Evolutionary conservation across 2,888 invertebrate species (phyloP).

Genomic region (Apotomis turbidana): DNA sequence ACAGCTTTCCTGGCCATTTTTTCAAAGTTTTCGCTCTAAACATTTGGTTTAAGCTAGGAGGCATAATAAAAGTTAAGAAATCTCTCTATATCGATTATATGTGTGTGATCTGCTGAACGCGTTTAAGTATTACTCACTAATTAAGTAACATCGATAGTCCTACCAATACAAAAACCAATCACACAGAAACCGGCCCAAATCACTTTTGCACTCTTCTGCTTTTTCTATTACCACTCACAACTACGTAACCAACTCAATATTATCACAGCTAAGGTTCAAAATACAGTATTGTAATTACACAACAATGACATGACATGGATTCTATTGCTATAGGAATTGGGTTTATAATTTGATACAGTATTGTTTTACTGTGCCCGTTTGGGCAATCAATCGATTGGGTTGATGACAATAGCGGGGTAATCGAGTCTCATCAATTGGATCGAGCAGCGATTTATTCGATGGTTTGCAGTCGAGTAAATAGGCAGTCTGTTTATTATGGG

Average conservation of each 20-base stretch:
- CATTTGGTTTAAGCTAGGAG: too few species aligned
- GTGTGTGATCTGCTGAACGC: not conserved
- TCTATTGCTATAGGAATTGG: constrained; percentile 42
- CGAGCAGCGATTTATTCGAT: constrained; percentile 56
- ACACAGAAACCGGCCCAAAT: constrained; percentile 69
- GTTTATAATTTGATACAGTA: constrained; percentile 37
- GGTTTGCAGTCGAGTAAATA: not conserved
- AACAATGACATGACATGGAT: constrained; percentile 30
- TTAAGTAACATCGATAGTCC: constrained; percentile 5
- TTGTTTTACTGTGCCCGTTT: constrained; percentile 40
- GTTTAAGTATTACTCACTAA: not conserved
- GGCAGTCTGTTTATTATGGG: not conserved
- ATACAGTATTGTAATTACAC: constrained; percentile 2
- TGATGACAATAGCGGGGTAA: constrained; percentile 74
- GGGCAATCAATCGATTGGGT: constrained; percentile 64
- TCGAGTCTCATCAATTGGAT: constrained; percentile 71
- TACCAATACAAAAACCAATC: constrained; percentile 37
- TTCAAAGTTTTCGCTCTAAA: too few species aligned
- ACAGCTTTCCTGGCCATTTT: too few species aligned
- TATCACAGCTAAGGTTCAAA: constrained; percentile 9
- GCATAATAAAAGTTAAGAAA: too few species aligned
- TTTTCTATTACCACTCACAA: constrained; percentile 7
- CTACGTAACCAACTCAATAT: constrained; percentile 10
- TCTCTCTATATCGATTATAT: too few species aligned
- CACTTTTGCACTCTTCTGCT: constrained; percentile 61